Base-by-base conservation (phyloP, 1,140 invertebrate genomes). In the Ylistrum balloti region DNA sequence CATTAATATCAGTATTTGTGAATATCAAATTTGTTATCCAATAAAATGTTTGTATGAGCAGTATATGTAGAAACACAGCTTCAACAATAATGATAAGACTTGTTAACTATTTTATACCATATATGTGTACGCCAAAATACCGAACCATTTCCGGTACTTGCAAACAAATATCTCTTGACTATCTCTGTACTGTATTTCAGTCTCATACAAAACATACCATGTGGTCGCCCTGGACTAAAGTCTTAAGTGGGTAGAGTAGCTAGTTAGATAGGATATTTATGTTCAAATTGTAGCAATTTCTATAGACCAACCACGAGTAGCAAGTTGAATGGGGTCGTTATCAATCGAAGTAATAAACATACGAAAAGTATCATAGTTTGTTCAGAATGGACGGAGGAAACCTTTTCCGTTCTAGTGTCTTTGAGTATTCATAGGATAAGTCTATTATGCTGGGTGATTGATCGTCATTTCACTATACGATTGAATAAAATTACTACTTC, bases 401-500 rank as follows among this genome's bases (percentile, higher is more conserved):
- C 56, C 56, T 74, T 74, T 74, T 74, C 56, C 9, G 56, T n/a
- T n/a, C n/a, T n/a, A 28, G 56, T 74, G 56, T 74, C 22, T 74
- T 74, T n/a, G 56, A 28, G 56, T 74, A 74, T 74, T 74, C 56
- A 74, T 74, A 74, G 9, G 5, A 74, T 74, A n/a, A 74, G 56
- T 74, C 56, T n/a, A 74, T 74, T 74, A 74, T 74, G 20, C 2
- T 74, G 3, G 1, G 22, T 74, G 56, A 74, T 74, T 74, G 56
- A 74, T 74, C 56, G 56, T n/a, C 56, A 74, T 9, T 74, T 28
- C n/a, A n/a, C 56, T 74, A 11, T 28, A 17, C 45, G 45, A 74
- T 74, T 74, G 56, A 74, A 74, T 74, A 74, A 74, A 74, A n/a
- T 74, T 74, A 74, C 56, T 28, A 74, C 56, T 74, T 74, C 56